Percentiles rank a stretch among this genome's conserved stretches.
phyloP scores from a whole-genome alignment of 2,888 invertebrate genomes.

The Erebia epiphron region DNA sequence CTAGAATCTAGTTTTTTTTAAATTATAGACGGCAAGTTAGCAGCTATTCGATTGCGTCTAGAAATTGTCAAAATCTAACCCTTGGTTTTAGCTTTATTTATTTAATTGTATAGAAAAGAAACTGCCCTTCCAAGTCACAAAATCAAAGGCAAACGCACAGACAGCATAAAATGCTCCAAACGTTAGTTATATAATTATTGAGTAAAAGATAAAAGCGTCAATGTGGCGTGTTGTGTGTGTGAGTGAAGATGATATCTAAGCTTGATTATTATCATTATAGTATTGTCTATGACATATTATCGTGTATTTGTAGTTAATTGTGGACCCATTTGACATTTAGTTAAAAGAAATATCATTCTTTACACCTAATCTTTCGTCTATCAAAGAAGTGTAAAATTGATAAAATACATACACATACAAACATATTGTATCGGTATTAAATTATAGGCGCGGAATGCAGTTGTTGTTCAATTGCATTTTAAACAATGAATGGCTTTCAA shows the following conservation, averaged over 20 bases:
- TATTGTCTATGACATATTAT: not conserved
- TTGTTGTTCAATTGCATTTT: not conserved
- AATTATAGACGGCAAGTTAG: not conserved
- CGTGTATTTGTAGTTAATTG: conserved; percentile 32
- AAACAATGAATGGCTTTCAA: not conserved
- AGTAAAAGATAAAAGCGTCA: conserved; percentile 47
- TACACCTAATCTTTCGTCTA: not conserved
- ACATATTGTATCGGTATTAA: not conserved
- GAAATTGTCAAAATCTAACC: not conserved
- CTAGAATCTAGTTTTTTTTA: too few relatives aligned
- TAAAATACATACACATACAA: not conserved
- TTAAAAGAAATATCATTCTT: conserved; percentile 9
- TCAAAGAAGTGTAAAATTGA: not conserved
- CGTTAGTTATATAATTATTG: conserved; percentile 50
- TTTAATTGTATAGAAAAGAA: not conserved
- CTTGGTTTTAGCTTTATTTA: not conserved
- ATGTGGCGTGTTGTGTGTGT: conserved; percentile 58
- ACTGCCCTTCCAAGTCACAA: conserved; percentile 1
- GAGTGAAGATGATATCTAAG: conserved; percentile 42
- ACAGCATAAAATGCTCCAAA: conserved; percentile 35
- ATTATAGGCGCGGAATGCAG: not conserved
- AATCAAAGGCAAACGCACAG: conserved; percentile 23
- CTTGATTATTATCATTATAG: conserved; percentile 28
- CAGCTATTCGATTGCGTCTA: not conserved
- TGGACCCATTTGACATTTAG: conserved; percentile 30